phyloP scores from a whole-genome alignment of 2,888 invertebrate species.

The Lymantria monacha region DNA sequence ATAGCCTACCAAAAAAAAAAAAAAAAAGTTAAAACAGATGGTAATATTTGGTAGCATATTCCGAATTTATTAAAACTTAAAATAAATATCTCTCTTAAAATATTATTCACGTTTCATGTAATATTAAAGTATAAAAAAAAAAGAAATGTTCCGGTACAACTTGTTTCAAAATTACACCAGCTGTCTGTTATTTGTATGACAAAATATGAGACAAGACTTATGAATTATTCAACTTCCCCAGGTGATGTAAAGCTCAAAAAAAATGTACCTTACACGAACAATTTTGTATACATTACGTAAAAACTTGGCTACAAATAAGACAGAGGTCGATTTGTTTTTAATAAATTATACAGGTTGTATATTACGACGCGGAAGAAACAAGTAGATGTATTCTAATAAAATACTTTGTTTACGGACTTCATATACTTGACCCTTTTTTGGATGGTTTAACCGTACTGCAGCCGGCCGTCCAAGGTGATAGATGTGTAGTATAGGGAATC shows the following conservation, averaged over 20 bases:
- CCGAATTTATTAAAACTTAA: conserved; percentile 1
- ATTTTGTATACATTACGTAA: conserved; percentile 21
- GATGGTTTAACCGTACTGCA: no score
- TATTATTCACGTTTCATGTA: conserved; percentile 6
- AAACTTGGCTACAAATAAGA: neutral
- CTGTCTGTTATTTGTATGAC: conserved; percentile 48
- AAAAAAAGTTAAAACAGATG: no score
- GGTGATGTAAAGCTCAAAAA: conserved; percentile 50
- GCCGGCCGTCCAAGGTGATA: no score
- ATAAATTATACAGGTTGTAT: no score
- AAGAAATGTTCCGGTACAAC: conserved; percentile 17
- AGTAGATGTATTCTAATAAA: no score
- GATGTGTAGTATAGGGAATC: no score
- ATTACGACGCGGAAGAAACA: no score
- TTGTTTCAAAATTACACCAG: conserved; percentile 37
- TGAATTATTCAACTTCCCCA: conserved; percentile 51
- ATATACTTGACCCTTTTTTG: no score
- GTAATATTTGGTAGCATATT: neutral
- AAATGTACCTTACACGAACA: conserved; percentile 42
- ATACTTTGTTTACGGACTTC: no score
- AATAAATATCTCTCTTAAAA: conserved; percentile 1
- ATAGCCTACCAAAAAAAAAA: no score
- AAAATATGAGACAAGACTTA: conserved; percentile 42
- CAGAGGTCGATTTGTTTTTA: no score
- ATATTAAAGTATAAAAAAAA: conserved; percentile 20